Conservation (phyloP, 2,113 vertebrate genomes). For the Camelus bactrianus region DNA sequence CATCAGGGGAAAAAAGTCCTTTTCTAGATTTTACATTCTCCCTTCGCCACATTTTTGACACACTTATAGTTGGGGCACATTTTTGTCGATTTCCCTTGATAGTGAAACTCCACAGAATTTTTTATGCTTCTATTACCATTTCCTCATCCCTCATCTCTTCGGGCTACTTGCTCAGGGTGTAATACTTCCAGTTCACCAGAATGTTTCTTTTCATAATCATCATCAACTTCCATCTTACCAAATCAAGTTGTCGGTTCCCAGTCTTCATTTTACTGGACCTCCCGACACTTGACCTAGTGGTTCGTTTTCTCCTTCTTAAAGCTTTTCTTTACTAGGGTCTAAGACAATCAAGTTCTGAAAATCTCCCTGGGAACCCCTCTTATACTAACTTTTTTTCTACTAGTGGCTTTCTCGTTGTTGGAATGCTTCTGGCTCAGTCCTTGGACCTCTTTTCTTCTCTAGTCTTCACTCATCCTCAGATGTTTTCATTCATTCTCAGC, state of each 20-base stretch:
- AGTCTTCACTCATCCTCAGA: neutral
- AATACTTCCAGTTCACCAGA: neutral
- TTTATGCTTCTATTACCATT: neutral
- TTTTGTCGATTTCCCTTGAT: neutral
- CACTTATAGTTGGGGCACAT: neutral
- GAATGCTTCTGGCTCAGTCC: neutral
- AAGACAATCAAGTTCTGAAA: neutral
- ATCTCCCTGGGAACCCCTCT: neutral
- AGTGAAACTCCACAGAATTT: neutral
- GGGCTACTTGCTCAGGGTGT: neutral
- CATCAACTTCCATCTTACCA: neutral
- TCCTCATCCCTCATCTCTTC: neutral
- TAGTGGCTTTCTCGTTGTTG: neutral
- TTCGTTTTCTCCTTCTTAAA: constrained; percentile 10
- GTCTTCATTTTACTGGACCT: neutral
- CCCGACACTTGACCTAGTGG: neutral
- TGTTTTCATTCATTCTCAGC: neutral
- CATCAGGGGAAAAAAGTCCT: neutral
- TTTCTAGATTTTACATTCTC: neutral
- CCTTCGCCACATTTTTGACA: neutral
- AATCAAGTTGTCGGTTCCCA: neutral
- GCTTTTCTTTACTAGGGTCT: neutral
- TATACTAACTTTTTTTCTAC: neutral
- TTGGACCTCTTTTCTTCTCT: neutral
- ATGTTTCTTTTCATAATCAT: neutral